Evolutionary conservation across 2,888 invertebrate genomes (phyloP), one percentile per base, ranked within the genome.

Genomic region (Luperina nickerlii): DNA sequence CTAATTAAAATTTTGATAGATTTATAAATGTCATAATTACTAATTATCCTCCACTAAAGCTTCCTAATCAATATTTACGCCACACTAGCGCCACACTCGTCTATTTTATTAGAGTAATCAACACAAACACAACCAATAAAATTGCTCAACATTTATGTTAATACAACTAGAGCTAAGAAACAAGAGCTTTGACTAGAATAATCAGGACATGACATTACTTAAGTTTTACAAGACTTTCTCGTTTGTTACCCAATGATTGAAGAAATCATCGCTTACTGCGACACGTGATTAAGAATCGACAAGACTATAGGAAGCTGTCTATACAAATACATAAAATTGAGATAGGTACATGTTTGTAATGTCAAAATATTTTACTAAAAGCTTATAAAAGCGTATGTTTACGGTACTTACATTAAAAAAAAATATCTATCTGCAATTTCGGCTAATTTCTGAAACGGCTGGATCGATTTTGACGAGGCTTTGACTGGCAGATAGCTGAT

Each of bases 151-250:
- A 9, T 54, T 69, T 65, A 24, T 45, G n/a, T 65, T n/a, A 48
- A 38, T 27, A 62, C 42, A 38, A 60, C 48, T 32, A 62, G 6
- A 57, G 13, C 27, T 42, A 27, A 75, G 72, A 72, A 76, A 76
- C 45, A 71, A 78, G 66, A 82, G 51, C 57, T 78, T 76, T 71
- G 62, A 70, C 27, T 63, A 54, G 15, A 86, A 71, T 86, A 72
- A 84, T 84, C 84, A 86, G 83, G 48, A 84, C 70, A 82, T 70
- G 60, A 86, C 69, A 63, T 83, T 88, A 66, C 78, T 67, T 63
- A 78, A 86, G 69, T 78, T 83, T 51, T 57, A 45, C 65, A 54
- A 65, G 78, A 79, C 88, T 87, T 81, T 79, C 84, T 78, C 70
- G 75, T 70, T 76, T 62, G 69, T 78, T 88, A 75, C 77, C 63